Evolutionary conservation across 2,888 invertebrate genomes (phyloP), one percentile per base, ranked within the genome.

Genomic region (Onchidella celtica): DNA sequence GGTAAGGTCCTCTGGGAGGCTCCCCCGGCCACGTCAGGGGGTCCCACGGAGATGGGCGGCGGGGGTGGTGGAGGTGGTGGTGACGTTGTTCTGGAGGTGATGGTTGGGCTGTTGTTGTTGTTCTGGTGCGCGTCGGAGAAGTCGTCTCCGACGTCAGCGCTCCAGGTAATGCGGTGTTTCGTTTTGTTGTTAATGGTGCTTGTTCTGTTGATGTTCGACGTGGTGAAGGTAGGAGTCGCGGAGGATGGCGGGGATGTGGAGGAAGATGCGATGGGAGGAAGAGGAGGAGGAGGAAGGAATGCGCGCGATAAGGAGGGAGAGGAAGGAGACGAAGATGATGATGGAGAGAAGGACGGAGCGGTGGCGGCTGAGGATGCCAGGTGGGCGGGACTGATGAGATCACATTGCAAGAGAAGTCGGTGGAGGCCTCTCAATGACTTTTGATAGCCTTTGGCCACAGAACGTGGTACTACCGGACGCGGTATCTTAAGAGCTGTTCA

Each of bases 321-420:
- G 17, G 40, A 17, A 29, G 68, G 27, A n/a, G 47, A 55, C 29
- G 75, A 65, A 9, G 77, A 68, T 36, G 68, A 55, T 32, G 77
- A 77, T 55, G 66, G 24, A 70, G 69, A 61, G 47, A 61, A 78
- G 70, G 61, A 78, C 40, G 68, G 21, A 34, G 81, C 40, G 59
- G 75, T 21, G 29, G 74, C 40, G 74, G 81, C 74, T 3, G 69
- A 68, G 14, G 74, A 55, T 27, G 81, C 81, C 81, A 68, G 69
- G 61, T 75, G 81, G 17, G 55, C 36, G 11, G 74, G 75, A 11
- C 57, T 75, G 11, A 81, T 68, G 55, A 81, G 81, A 68, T 81
- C 81, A 81, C 81, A 81, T 81, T 81, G 81, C 81, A 81, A 27
- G 69, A 81, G 74, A 14, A 81, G 40, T 2, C 81, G 74, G 3